Conservation (phyloP, 1,140 invertebrate genomes). For the Rhyzopertha dominica region DNA sequence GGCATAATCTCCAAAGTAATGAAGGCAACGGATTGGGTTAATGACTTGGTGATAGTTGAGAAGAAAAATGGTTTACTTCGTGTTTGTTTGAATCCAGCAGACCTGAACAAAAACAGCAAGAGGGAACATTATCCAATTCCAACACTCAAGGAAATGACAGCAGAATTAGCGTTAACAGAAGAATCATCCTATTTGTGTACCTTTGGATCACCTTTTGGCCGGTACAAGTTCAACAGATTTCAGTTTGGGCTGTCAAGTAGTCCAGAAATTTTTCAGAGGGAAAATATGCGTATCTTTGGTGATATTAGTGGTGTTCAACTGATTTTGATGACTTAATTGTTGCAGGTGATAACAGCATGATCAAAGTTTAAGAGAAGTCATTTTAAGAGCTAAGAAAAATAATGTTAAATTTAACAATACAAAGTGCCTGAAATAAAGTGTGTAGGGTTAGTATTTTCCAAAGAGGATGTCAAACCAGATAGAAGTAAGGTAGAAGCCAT, state of each 20-base stretch:
- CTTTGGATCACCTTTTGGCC: slow-evolving; percentile 40
- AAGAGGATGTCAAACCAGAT: slow-evolving; percentile 21
- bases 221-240: slow-evolving; percentile 23
- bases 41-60: slow-evolving; percentile 40
- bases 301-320: slow-evolving; percentile 35
- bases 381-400: slow-evolving; percentile 21
- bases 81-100: slow-evolving; percentile 44
- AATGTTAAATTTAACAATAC: slow-evolving; percentile 41
- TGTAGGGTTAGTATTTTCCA: slow-evolving; percentile 29
- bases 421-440: slow-evolving; percentile 34
- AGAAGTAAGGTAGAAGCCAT: slow-evolving; percentile 24
- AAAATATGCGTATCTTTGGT: slow-evolving; percentile 31
- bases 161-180: slow-evolving; percentile 37
- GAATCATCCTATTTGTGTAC: slow-evolving; percentile 43
- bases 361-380: slow-evolving; percentile 23
- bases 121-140: slow-evolving; percentile 30
- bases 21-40: slow-evolving; percentile 42
- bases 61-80: slow-evolving; percentile 40
- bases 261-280: slow-evolving; percentile 41
- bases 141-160: slow-evolving; percentile 40
- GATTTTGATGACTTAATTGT: slow-evolving; percentile 38
- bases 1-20: slow-evolving; percentile 35
- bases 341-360: slow-evolving; percentile 29
- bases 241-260: slow-evolving; percentile 39
- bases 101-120: slow-evolving; percentile 34